These are phyloP conservation scores for Neotoxoptera formosana DNA, from an alignment of 1,140 invertebrate genomes.

Conservation along the genomic window DNA sequence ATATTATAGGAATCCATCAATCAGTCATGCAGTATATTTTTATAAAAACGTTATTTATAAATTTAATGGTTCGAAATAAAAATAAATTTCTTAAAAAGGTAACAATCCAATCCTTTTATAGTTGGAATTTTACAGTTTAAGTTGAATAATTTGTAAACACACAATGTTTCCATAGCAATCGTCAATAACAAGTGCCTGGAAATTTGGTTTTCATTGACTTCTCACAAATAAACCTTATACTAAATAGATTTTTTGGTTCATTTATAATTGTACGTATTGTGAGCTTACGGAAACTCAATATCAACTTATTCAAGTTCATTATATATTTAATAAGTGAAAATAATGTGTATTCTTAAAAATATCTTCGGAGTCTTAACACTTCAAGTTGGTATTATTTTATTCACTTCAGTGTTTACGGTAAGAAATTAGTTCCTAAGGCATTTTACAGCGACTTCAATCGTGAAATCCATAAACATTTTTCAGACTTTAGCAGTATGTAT, in stretches of 20 bases:
- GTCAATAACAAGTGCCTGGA: not conserved
- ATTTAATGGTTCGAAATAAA: not conserved
- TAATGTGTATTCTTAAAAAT: not conserved
- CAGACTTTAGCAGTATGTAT: not conserved
- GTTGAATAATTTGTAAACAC: not conserved
- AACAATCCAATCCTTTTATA: not conserved
- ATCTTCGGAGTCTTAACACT: not conserved
- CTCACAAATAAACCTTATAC: not conserved
- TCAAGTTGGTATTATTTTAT: not conserved
- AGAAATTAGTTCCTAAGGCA: not conserved
- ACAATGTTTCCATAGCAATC: not conserved
- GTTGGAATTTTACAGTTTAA: not conserved
- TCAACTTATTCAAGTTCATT: not conserved
- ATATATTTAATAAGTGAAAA: not conserved
- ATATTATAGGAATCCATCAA: no score
- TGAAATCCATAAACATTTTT: not conserved
- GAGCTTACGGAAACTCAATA: not conserved
- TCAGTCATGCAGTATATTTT: no score
- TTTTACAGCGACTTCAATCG: not conserved
- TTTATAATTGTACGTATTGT: not conserved
- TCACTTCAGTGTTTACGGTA: not conserved
- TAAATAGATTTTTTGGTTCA: not conserved
- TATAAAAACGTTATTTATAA: no score
- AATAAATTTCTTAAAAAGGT: not conserved
- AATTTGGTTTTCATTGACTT: not conserved